A percentile compares a stretch with the other conserved stretches of the same genome.
phyloP scores from a whole-genome alignment of 2,888 invertebrate species.

The Pseudococcus viburni region DNA sequence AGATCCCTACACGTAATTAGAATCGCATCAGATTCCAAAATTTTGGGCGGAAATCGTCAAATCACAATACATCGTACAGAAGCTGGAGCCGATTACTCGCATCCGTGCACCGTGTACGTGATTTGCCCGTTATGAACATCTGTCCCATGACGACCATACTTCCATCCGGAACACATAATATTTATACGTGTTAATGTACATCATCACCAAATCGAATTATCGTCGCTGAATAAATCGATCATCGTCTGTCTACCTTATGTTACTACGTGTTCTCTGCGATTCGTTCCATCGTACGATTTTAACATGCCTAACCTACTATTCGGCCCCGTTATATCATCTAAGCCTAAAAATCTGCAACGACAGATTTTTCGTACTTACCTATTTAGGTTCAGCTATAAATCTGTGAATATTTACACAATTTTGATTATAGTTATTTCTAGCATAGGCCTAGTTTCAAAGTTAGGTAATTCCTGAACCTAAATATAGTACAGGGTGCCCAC shows the following conservation, averaged over 20 bases:
- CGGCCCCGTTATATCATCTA: no score
- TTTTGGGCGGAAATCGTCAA: background rate
- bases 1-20: background rate
- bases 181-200: background rate
- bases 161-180: background rate
- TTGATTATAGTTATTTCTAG: no score
- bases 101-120: background rate
- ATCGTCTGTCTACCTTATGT: background rate
- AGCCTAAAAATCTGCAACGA: no score
- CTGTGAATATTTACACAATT: no score
- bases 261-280: background rate
- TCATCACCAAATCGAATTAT: conserved; percentile 13
- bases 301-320: no score
- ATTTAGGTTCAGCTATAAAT: no score
- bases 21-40: background rate
- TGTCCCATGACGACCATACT: background rate
- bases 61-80: background rate
- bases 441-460: no score
- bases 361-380: no score
- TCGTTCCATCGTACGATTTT: no score
- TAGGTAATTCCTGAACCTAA: no score
- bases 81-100: background rate
- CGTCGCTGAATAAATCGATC: background rate
- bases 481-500: no score
- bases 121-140: conserved; percentile 19